Evolutionary conservation across 1,140 invertebrate species (phyloP).

Genomic region (Uloborus diversus): DNA sequence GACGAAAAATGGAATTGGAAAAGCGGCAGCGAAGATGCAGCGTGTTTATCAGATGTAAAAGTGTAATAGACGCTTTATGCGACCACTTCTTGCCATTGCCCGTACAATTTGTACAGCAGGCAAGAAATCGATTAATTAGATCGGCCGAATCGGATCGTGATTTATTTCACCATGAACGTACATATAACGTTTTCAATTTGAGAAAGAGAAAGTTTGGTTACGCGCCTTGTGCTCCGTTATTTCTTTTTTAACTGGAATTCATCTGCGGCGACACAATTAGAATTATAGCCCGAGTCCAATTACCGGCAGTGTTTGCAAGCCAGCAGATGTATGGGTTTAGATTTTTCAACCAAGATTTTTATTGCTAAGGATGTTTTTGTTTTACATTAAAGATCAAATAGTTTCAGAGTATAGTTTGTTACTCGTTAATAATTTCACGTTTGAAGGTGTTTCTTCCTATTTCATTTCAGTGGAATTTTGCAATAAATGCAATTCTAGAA

Average conservation of each 20-base stretch:
- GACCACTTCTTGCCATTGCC: not conserved
- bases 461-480: no score
- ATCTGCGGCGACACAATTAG: slow-evolving; percentile 28
- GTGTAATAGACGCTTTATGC: not conserved
- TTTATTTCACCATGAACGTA: slow-evolving; percentile 22
- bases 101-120: slow-evolving; percentile 42
- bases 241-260: no score
- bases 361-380: no score
- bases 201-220: not conserved
- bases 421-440: no score
- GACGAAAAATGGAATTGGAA: no score
- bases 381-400: no score
- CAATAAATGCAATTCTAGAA: no score
- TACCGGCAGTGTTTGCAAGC: slow-evolving; percentile 18
- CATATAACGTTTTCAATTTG: slow-evolving; percentile 3
- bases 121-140: slow-evolving; percentile 34
- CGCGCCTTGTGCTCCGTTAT: no score
- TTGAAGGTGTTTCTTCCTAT: no score
- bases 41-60: not conserved
- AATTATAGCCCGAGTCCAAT: slow-evolving; percentile 39
- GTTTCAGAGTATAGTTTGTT: no score
- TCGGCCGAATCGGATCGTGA: slow-evolving; percentile 9
- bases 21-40: no score
- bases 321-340: slow-evolving; percentile 4
- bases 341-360: no score